Evolutionary conservation across 1,140 invertebrate genomes (phyloP).

Genomic region (Chironomus tepperi): DNA sequence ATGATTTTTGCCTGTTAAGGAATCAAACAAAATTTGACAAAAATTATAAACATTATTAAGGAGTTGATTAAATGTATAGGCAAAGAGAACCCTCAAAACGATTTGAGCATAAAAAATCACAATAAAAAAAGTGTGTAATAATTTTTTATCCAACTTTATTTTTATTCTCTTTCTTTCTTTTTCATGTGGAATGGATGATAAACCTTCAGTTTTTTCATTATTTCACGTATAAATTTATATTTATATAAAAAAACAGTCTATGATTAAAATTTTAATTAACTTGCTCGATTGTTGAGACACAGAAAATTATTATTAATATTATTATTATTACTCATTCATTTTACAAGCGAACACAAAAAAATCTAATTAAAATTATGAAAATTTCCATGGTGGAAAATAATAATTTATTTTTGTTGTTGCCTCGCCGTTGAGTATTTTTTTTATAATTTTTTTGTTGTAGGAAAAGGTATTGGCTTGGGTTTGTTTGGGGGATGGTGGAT

Average conservation of each 20-base stretch:
- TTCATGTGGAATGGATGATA: constrained; percentile 12
- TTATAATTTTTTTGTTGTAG: background rate
- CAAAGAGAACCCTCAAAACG: too few species aligned
- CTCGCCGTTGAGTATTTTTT: background rate
- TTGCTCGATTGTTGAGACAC: constrained; percentile 9
- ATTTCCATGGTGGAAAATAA: background rate
- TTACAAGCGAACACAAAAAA: background rate
- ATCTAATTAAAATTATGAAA: constrained; percentile 15
- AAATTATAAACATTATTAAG: too few species aligned
- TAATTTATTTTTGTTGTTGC: too few species aligned
- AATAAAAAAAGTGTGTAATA: too few species aligned
- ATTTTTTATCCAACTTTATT: background rate
- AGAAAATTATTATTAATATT: background rate
- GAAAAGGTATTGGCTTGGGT: too few species aligned
- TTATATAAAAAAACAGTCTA: constrained; percentile 9
- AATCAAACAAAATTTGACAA: too few species aligned
- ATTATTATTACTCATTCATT: background rate
- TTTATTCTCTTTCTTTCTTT: constrained; percentile 2
- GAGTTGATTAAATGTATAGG: too few species aligned
- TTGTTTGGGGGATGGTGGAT: too few species aligned
- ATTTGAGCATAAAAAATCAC: too few species aligned
- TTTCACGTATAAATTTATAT: background rate
- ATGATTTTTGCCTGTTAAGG: too few species aligned
- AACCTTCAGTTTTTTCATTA: background rate
- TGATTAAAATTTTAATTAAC: constrained; percentile 10